Base-by-base conservation (phyloP, 2,113 vertebrate genomes). In the Phaethon lepturus region DNA sequence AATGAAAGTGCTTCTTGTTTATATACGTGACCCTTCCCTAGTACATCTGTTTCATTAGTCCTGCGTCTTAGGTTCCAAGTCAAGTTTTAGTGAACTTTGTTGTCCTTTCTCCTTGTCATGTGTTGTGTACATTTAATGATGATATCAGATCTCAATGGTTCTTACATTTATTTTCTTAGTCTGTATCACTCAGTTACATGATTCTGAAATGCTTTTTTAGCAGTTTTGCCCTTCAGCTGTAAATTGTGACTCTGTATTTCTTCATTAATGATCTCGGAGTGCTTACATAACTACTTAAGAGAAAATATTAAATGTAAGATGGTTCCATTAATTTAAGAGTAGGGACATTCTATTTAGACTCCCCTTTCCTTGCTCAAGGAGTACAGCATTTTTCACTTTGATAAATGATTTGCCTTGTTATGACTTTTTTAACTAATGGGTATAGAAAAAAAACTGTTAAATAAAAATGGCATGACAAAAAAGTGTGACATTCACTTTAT, bases 401-500 rank as follows among this genome's bases (percentile, higher is more conserved):
- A 98, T 97, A 95, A 97, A 98, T 95, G 96, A 88, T 87, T 97
- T 93, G 88, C 52, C 85, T 93, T 94, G 81, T 94, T 98, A 96
- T 79, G 97, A 97, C 95, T 97, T 97, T 96, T 97, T 96, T 7
- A 98, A 97, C 91, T 98, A 98, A 98, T 97, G 97, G 92, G 63
- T 86, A 88, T 74, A 93, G 95, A 98, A 95, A 90, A 88, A 96
- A 81, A 23, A 1, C 75, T 83, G 58, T 93, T 96, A 92, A 95
- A 95, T 98, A 97, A 98, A 98, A 98, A 97, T 98, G 91, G 60
- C 49, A 92, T 98, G 97, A 97, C 96, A 98, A 98, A 98, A 98
- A 98, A 83, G 11, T 90, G 58, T 97, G 97, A 95, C 95, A 96
- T 96, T 96, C 82, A 94, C 95, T 97, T 98, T 97, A 96, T 97